Percentiles rank a stretch among this genome's conserved stretches.
phyloP scores from a whole-genome alignment of 2,888 invertebrate genomes.

The Athalia circularis region DNA sequence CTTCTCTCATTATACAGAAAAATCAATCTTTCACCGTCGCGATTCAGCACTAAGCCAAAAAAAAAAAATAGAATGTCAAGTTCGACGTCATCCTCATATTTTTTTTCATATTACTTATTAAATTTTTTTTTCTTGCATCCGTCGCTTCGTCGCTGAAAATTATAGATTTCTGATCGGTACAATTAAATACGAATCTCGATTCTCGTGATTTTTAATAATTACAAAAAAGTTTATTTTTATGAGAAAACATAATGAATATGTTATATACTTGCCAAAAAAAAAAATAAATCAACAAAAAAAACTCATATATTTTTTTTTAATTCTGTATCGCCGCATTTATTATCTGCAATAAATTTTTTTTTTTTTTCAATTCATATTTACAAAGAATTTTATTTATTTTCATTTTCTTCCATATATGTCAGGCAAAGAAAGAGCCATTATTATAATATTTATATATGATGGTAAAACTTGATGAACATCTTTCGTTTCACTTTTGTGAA shows the following conservation, averaged over 20 bases:
- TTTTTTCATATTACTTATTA: too few relatives aligned
- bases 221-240: too few relatives aligned
- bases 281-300: constrained; percentile 29
- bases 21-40: constrained; percentile 45
- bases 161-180: too few relatives aligned
- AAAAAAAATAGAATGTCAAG: constrained; percentile 6
- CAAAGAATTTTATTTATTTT: constrained; percentile 54
- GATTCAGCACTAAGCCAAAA: not conserved
- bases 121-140: not conserved
- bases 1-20: constrained; percentile 45
- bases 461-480: constrained; percentile 7
- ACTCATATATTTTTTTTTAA: constrained; percentile 47
- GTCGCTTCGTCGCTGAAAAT: too few relatives aligned
- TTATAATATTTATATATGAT: not conserved
- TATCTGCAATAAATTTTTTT: constrained; percentile 59
- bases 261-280: not conserved
- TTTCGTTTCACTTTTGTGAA: constrained; percentile 23
- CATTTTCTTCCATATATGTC: constrained; percentile 26
- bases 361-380: constrained; percentile 56
- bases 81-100: constrained; percentile 12
- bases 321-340: constrained; percentile 66
- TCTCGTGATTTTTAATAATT: too few relatives aligned
- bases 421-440: constrained; percentile 22
- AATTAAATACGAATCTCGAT: too few relatives aligned
- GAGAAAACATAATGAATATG: too few relatives aligned